A percentile compares a stretch with the other conserved stretches of the same genome.
These are phyloP conservation scores for Forbesichthys agassizii DNA, from an alignment of 2,113 vertebrate species.

Conservation along the genomic window DNA sequence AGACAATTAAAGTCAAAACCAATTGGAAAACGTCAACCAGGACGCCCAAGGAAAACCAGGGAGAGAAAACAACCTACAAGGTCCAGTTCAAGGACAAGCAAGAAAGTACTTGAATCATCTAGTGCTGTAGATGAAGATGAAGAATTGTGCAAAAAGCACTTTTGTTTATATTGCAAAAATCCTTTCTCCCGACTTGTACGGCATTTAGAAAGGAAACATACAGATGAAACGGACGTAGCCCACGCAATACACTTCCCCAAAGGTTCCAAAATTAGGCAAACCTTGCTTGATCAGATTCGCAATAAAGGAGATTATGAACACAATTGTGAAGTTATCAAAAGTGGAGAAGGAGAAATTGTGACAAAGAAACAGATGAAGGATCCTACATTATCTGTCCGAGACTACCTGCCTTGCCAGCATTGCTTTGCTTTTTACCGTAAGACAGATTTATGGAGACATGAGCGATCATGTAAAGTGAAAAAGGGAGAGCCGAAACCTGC, in stretches of 20 bases:
- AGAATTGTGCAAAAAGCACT: constrained; percentile 55
- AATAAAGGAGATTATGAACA: constrained; percentile 67
- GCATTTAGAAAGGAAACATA: constrained; percentile 65
- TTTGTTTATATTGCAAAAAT: constrained; percentile 68
- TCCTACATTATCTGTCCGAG: constrained; percentile 47
- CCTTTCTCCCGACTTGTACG: constrained; percentile 60
- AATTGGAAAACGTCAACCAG: not conserved
- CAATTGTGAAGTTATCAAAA: constrained; percentile 55
- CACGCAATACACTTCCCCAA: constrained; percentile 66
- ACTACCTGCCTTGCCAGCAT: constrained; percentile 69
- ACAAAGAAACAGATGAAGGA: constrained; percentile 48
- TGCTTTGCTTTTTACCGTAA: constrained; percentile 69
- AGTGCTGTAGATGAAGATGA: constrained; percentile 11
- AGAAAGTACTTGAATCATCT: constrained; percentile 40
- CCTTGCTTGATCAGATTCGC: constrained; percentile 63
- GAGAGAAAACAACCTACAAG: constrained; percentile 38
- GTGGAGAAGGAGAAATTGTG: constrained; percentile 52
- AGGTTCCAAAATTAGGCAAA: constrained; percentile 66
- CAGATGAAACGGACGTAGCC: constrained; percentile 60
- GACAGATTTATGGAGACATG: constrained; percentile 68
- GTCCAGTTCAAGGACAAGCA: constrained; percentile 48
- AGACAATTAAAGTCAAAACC: constrained; percentile 3
- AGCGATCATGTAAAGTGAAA: constrained; percentile 59
- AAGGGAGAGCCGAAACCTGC: constrained; percentile 45
- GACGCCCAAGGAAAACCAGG: constrained; percentile 3